phyloP scores from a whole-genome alignment of 1,140 invertebrate species.

The Cydia fagiglandana region DNA sequence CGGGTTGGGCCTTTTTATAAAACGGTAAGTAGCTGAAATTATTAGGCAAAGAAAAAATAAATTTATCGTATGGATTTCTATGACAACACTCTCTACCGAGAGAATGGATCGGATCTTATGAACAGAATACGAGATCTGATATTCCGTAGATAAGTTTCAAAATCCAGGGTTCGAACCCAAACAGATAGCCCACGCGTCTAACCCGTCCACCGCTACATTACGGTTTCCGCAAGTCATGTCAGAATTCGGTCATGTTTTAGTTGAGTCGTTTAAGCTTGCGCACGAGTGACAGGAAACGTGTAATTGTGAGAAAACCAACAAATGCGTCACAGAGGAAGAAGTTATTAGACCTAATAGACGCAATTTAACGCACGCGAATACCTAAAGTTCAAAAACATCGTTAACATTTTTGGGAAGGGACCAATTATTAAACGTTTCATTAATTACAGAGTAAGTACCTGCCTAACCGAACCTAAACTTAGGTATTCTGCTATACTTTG shows the following conservation, averaged over 20 bases:
- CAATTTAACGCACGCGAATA: slow-evolving; percentile 17
- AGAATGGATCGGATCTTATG: too few relatives aligned
- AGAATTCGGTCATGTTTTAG: slow-evolving; percentile 25
- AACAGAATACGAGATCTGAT: too few relatives aligned
- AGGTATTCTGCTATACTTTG: too few relatives aligned
- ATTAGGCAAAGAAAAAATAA: too few relatives aligned
- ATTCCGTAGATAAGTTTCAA: too few relatives aligned
- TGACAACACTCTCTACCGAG: too few relatives aligned
- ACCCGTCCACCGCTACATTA: not conserved
- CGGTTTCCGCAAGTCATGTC: not conserved
- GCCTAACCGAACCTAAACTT: too few relatives aligned
- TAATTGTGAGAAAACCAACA: slow-evolving; percentile 30
- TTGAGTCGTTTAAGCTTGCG: slow-evolving; percentile 13
- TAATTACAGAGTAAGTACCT: not conserved
- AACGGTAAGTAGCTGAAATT: too few relatives aligned
- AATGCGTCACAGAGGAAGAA: slow-evolving; percentile 26
- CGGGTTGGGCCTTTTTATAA: too few relatives aligned
- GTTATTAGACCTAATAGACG: slow-evolving; percentile 24
- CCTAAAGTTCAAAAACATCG: slow-evolving; percentile 15
- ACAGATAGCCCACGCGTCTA: not conserved
- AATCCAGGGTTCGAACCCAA: not conserved
- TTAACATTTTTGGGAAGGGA: slow-evolving; percentile 9
- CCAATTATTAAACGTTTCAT: not conserved
- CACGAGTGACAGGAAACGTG: slow-evolving; percentile 23
- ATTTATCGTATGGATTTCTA: too few relatives aligned